Evolutionary conservation across 2,888 invertebrate species (phyloP), one percentile per base, ranked within the genome.

Genomic region (Xanthorhoe designata): DNA sequence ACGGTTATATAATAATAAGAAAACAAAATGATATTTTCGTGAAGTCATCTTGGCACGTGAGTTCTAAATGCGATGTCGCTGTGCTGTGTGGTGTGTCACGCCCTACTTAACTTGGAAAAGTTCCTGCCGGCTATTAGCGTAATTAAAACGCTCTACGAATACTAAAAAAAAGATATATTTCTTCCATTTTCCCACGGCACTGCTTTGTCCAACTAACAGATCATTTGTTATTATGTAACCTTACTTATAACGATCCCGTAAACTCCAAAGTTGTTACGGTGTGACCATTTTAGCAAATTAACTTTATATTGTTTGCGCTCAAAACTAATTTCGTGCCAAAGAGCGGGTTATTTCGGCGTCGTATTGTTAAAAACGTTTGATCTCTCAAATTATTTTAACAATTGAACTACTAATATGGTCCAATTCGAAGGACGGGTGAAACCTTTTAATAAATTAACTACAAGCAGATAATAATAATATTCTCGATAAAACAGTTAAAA

Each of bases 41-140:
- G 19, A 61, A 17, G 49, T 57, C 50, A 42, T 42, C 45, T 42
- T 24, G 53, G 50, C 65, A 68, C 61, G 67, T 68, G 66, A 72
- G 71, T 75, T 78, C 82, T 78, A 81, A 83, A 85, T 80, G 77
- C 79, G 78, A 82, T 83, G 87, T 79, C 78, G 80, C 82, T 84
- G 83, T 84, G 81, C 81, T 81, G 82, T 81, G 82, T 80, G 81
- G 81, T 82, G 78, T 81, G 80, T 86, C 82, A 84, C 86, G 92
- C 85, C 89, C 91, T 87, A 92, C 85, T 92, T 91, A 84, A 79
- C 89, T 79, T 76, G 80, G 76, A 82, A 82, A 86, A 88, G 84
- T 86, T 87, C 81, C 84, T 84, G 80, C 81, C 70, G 74, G 90
- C 92, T 92, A 91, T 92, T 92, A 92, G 90, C 90, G 86, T 90